Evolutionary conservation across 1,140 invertebrate species (phyloP), one percentile per base, ranked within the genome.

Genomic region (Brachionus paranguensis): DNA sequence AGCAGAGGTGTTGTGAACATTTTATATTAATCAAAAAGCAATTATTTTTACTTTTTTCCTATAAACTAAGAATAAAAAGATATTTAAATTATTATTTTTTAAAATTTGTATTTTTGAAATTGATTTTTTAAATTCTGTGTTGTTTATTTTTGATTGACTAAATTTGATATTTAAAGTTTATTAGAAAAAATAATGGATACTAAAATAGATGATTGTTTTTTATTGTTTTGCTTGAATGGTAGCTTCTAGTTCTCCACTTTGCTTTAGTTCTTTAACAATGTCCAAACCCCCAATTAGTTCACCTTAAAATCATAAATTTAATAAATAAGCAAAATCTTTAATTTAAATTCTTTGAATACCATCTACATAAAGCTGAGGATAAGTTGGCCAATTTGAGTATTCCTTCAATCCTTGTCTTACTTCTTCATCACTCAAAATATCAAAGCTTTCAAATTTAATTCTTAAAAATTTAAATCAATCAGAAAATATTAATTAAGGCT

Each of bases 241-340:
- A 17, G n/a, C 8, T 55, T 84, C 93, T 14, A 99, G 89, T 87
- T 98, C 96, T 55, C 96, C 97, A 87, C 93, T 97, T 87, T 96
- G 95, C 88, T 99, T 96, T 94, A 98, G 95, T 90, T 99, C 94
- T 45, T 99, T 88, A 87, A 99, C 90, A 86, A 98, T 97, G 89
- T 99, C 96, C 90, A 96, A 98, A 10, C 97, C 97, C 20, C 96
- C 96, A 79, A 99, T 92, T 91, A 99, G 98, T 90, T 99, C 95
- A 20, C 68, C 60, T 79, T 7, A 53, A 79, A 64, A 24, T 17
- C 17, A 27, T n/a, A 43, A 33, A 24, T 12, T 6, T 7, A 65
- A 12, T 2, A 65, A 11, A 37, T 45, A 8, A 17, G n/a, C 8
- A 20, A 41, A 17, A 24, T 8, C 0, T 27, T 2, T 17, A 53